Conservation (phyloP, 2,888 invertebrate genomes). For the Epistrophe eligans region DNA sequence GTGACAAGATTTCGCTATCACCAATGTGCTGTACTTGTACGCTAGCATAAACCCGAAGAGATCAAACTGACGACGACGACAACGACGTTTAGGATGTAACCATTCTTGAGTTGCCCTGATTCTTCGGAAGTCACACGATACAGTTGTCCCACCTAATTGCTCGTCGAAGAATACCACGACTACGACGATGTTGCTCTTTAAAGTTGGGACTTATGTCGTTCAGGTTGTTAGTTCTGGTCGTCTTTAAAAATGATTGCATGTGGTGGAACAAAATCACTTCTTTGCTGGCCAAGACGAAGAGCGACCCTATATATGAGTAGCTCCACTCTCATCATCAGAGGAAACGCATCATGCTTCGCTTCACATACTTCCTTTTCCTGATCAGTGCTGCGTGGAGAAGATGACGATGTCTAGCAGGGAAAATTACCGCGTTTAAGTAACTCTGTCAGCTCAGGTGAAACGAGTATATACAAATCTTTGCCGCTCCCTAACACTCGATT, state of each 20-base stretch:
- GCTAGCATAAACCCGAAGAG: conserved; percentile 39
- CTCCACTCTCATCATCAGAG: conserved; percentile 52
- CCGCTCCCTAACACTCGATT: conserved; percentile 66
- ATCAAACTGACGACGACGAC: conserved; percentile 21
- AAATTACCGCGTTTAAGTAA: conserved; percentile 70
- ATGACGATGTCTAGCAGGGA: conserved; percentile 68
- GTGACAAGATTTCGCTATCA: conserved; percentile 73
- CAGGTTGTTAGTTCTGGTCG: conserved; percentile 68
- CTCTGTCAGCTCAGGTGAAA: conserved; percentile 75
- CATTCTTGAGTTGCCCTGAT: conserved; percentile 70
- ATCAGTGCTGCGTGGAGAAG: conserved; percentile 77
- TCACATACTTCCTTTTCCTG: conserved; percentile 78
- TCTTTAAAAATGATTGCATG: conserved; percentile 53
- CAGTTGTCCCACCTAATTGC: conserved; percentile 71
- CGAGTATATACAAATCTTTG: conserved; percentile 39
- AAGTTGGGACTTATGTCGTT: conserved; percentile 59
- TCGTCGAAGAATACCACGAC: background rate
- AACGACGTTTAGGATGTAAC: conserved; percentile 62
- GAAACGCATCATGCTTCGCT: conserved; percentile 78
- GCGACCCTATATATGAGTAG: conserved; percentile 3
- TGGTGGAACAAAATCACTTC: conserved; percentile 70
- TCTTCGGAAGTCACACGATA: conserved; percentile 71
- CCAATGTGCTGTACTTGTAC: conserved; percentile 30
- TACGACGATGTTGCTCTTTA: background rate
- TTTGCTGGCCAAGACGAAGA: conserved; percentile 63